These are phyloP conservation scores for Synanthedon andrenaeformis DNA, from an alignment of 2,888 invertebrate genomes.

Conservation along the genomic window DNA sequence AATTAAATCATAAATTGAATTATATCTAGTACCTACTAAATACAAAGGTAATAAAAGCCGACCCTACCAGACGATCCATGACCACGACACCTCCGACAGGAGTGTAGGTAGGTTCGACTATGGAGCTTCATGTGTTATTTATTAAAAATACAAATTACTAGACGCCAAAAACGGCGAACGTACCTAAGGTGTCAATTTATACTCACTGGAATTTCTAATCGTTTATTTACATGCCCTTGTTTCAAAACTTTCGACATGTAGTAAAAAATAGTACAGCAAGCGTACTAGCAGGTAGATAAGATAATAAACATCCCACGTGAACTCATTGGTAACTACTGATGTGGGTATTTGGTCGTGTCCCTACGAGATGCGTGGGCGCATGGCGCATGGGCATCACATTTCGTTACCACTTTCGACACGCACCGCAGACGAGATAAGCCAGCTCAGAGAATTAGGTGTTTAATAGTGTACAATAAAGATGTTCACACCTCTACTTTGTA, in stretches of 20 bases:
- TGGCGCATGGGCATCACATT: slow-evolving; percentile 50
- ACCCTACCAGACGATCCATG: too few species aligned
- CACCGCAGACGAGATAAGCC: slow-evolving; percentile 30
- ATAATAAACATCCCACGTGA: slow-evolving; percentile 56
- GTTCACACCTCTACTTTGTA: slow-evolving; percentile 24
- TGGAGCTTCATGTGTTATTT: too few species aligned
- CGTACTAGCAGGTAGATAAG: slow-evolving; percentile 50
- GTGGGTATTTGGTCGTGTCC: slow-evolving; percentile 5
- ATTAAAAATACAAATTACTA: too few species aligned
- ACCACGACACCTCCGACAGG: too few species aligned
- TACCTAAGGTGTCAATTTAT: too few species aligned
- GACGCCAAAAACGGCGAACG: too few species aligned
- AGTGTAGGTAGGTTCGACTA: too few species aligned
- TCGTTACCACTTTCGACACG: slow-evolving; percentile 48
- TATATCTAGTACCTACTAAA: too few species aligned
- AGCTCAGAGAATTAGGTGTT: slow-evolving; percentile 19
- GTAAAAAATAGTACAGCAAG: slow-evolving; percentile 47
- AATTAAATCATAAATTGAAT: too few species aligned
- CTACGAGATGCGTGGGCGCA: slow-evolving; percentile 14
- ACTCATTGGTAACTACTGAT: slow-evolving; percentile 8
- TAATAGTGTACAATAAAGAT: slow-evolving; percentile 27
- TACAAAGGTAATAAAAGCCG: too few species aligned
- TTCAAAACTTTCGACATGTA: slow-evolving; percentile 39
- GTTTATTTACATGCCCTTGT: background rate
- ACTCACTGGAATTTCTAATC: background rate